phyloP scores from a whole-genome alignment of 2,888 invertebrate species.

The Ectemnius lituratus region DNA sequence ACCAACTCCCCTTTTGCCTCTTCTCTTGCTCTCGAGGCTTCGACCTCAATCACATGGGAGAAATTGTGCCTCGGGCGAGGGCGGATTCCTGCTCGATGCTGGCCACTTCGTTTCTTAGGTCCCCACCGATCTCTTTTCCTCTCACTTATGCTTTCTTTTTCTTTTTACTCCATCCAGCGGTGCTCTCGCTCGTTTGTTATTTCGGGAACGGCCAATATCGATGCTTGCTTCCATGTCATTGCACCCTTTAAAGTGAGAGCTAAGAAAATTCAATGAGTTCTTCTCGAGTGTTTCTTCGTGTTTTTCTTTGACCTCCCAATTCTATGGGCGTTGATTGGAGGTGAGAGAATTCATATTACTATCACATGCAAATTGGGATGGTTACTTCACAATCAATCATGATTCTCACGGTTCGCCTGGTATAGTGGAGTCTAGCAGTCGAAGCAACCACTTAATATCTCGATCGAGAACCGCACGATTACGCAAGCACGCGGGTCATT shows the following conservation, averaged over 20 bases:
- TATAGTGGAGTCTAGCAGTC: background rate
- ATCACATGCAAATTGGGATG: background rate
- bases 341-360: too few relatives aligned
- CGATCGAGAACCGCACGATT: slow-evolving; percentile 4
- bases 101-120: slow-evolving; percentile 18
- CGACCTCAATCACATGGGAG: slow-evolving; percentile 72
- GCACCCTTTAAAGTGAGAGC: too few relatives aligned
- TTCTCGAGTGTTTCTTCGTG: too few relatives aligned
- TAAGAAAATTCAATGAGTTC: too few relatives aligned
- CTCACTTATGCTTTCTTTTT: background rate
- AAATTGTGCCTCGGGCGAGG: slow-evolving; percentile 73
- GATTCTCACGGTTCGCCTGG: background rate
- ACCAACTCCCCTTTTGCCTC: slow-evolving; percentile 15
- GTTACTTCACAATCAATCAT: background rate
- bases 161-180: slow-evolving; percentile 2
- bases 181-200: slow-evolving; percentile 21
- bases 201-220: background rate
- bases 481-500: background rate
- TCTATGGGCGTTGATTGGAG: too few relatives aligned
- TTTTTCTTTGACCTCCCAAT: too few relatives aligned
- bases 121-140: slow-evolving; percentile 2
- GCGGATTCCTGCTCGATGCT: slow-evolving; percentile 61
- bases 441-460: slow-evolving; percentile 5
- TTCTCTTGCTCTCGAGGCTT: slow-evolving; percentile 29
- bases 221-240: too few relatives aligned